Conservation (phyloP, 2,888 invertebrate species). For the Osmoderma eremita region DNA sequence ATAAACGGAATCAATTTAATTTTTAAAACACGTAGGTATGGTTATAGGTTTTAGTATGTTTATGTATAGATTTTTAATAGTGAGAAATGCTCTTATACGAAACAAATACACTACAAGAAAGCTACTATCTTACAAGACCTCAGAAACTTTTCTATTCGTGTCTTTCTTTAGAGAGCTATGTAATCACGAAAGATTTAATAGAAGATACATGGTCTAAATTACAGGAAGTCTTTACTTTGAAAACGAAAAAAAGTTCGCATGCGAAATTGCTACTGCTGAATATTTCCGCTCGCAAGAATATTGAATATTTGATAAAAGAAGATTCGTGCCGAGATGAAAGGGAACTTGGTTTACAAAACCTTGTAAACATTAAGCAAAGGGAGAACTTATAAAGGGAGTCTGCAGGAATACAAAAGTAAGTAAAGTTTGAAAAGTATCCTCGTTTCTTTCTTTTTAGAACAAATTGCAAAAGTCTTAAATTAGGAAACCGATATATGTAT, state of each 20-base stretch:
- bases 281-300: slow-evolving; percentile 46
- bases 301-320: slow-evolving; percentile 52
- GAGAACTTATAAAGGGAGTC: slow-evolving; percentile 49
- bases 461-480: too few species aligned
- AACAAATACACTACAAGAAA: too few species aligned
- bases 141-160: too few species aligned
- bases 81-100: too few species aligned
- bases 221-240: slow-evolving; percentile 45
- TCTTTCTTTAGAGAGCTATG: slow-evolving; percentile 34
- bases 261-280: slow-evolving; percentile 40
- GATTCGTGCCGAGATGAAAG: slow-evolving; percentile 44
- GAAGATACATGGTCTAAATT: slow-evolving; percentile 46
- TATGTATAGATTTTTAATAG: too few species aligned
- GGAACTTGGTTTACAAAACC: slow-evolving; percentile 42
- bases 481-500: too few species aligned
- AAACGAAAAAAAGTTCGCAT: slow-evolving; percentile 46
- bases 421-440: too few species aligned
- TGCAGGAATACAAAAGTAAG: slow-evolving; percentile 48
- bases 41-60: too few species aligned
- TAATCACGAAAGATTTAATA: slow-evolving; percentile 47
- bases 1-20: too few species aligned
- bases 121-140: too few species aligned
- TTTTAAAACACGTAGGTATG: too few species aligned
- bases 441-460: too few species aligned
- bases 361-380: slow-evolving; percentile 44